Conservation (phyloP, 1,140 invertebrate species). For the Trinorchestia longiramus region DNA sequence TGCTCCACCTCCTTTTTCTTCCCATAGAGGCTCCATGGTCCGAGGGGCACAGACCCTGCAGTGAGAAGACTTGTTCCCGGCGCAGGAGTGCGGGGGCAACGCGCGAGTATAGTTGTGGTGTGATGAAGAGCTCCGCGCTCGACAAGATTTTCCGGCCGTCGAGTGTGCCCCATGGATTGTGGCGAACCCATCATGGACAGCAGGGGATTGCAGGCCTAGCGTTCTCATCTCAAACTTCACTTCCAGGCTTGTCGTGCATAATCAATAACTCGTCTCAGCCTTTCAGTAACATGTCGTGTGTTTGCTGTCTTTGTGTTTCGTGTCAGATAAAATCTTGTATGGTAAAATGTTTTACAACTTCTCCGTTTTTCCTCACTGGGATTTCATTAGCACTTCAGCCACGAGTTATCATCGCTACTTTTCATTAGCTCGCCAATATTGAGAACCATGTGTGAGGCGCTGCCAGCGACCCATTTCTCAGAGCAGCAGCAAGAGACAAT, state of each 20-base stretch:
- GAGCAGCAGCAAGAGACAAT: neutral
- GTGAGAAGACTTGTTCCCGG: neutral
- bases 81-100: constrained; percentile 12
- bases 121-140: constrained; percentile 58
- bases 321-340: neutral
- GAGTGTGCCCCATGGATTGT: constrained; percentile 56
- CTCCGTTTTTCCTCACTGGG: neutral
- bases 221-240: neutral
- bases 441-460: neutral
- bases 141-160: constrained; percentile 55
- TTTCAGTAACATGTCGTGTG: neutral
- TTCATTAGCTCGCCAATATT: neutral
- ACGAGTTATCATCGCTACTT: neutral
- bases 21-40: constrained; percentile 63
- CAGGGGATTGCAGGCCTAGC: neutral
- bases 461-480: neutral
- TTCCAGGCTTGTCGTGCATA: neutral
- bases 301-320: neutral
- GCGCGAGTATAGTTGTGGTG: constrained; percentile 48
- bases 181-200: constrained; percentile 63
- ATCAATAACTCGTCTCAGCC: neutral
- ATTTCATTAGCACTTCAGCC: neutral
- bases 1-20: constrained; percentile 56
- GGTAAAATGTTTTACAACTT: neutral
- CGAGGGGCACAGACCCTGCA: constrained; percentile 2